Conservation (phyloP, 2,888 invertebrate genomes). For the Meloe dianella region DNA sequence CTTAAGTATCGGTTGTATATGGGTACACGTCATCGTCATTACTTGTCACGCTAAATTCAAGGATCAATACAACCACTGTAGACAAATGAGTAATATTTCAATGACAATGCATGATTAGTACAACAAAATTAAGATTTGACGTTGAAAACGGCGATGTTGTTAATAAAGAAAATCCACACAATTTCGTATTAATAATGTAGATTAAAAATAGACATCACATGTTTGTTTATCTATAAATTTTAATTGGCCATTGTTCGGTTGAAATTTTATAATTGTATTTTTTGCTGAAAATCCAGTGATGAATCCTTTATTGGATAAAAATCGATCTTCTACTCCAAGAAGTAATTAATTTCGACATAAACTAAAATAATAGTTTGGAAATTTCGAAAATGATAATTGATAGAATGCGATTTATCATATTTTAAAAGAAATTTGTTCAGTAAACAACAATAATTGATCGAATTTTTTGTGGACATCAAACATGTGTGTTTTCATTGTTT, state of each 20-base stretch:
- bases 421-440: neutral
- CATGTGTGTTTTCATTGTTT: neutral
- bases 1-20: neutral
- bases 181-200: too few species aligned
- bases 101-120: neutral
- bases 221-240: too few species aligned
- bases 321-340: too few species aligned
- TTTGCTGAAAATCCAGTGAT: too few species aligned
- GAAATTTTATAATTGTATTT: too few species aligned
- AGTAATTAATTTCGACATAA: too few species aligned
- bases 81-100: neutral
- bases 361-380: neutral
- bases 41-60: neutral
- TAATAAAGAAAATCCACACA: too few species aligned
- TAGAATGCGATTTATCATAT: neutral
- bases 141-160: too few species aligned
- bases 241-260: too few species aligned
- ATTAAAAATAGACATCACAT: too few species aligned
- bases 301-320: too few species aligned
- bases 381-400: neutral
- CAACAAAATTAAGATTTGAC: too few species aligned
- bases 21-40: neutral
- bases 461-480: neutral
- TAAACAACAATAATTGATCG: neutral
- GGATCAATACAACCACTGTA: neutral